Evolutionary conservation across 2,888 invertebrate species (phyloP).

Genomic region (Chrysotoxum bicinctum): DNA sequence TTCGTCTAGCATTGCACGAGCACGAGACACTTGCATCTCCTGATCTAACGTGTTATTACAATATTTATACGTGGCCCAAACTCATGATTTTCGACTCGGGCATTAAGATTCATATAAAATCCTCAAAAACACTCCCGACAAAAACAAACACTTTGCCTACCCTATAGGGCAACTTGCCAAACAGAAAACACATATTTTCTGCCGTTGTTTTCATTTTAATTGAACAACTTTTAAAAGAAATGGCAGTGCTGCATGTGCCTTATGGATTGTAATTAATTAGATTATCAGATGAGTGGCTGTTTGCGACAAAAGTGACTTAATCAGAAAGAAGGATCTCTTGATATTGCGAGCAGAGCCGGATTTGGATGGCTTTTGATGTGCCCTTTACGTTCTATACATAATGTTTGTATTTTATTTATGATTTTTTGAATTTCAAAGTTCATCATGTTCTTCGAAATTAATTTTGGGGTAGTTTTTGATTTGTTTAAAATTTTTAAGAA

Average conservation of each 20-base stretch:
- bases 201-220: neutral
- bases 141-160: constrained; percentile 1
- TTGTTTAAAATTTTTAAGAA: too few relatives aligned
- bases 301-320: neutral
- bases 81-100: neutral
- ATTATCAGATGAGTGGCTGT: neutral
- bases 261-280: constrained; percentile 14
- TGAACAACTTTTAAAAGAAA: neutral
- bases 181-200: neutral
- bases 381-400: neutral
- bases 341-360: neutral
- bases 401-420: too few relatives aligned
- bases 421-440: too few relatives aligned
- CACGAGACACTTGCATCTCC: constrained; percentile 65
- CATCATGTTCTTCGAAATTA: too few relatives aligned
- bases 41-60: constrained; percentile 47
- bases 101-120: neutral
- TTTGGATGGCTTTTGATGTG: neutral
- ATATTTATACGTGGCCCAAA: neutral
- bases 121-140: constrained; percentile 1
- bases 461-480: too few relatives aligned
- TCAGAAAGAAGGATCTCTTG: neutral
- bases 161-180: constrained; percentile 12
- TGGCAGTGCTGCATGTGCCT: neutral
- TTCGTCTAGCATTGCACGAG: constrained; percentile 66